A percentile compares a stretch with the other conserved stretches of the same genome.
Conservation (phyloP, 1,140 invertebrate genomes). For the Cherax quadricarinatus region DNA sequence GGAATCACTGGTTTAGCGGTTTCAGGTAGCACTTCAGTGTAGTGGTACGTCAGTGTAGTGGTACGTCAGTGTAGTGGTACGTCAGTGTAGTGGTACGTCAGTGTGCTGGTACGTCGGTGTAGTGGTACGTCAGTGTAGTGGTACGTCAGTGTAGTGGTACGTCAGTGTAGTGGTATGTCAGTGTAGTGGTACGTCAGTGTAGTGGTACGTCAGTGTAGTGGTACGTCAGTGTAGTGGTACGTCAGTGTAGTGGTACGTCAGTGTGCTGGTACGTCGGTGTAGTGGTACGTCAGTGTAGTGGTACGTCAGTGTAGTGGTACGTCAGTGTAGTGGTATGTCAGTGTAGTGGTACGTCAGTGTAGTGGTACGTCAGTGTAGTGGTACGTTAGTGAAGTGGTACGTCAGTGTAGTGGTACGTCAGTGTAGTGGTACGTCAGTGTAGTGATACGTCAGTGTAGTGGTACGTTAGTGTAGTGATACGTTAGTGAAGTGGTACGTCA, state of each 20-base stretch:
- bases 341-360: no score
- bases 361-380: not conserved
- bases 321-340: not conserved
- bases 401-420: conserved; percentile 10
- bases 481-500: conserved; percentile 10
- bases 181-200: no score
- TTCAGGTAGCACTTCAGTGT: not conserved
- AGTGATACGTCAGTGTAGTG: not conserved
- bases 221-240: conserved; percentile 14
- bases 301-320: conserved; percentile 14
- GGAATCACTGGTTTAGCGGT: no score
- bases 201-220: not conserved
- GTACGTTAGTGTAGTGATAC: no score
- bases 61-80: conserved; percentile 14
- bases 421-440: not conserved
- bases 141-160: conserved; percentile 14
- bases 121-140: not conserved
- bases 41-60: not conserved
- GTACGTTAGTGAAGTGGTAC: no score
- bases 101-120: no score
- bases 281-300: not conserved
- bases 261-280: no score
- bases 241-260: not conserved
- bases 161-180: not conserved
- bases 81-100: not conserved